Evolutionary conservation across 2,797 vertebrate genomes (phyloP), one percentile per base, ranked within the genome.

Genomic region (Pangasius djambal): DNA sequence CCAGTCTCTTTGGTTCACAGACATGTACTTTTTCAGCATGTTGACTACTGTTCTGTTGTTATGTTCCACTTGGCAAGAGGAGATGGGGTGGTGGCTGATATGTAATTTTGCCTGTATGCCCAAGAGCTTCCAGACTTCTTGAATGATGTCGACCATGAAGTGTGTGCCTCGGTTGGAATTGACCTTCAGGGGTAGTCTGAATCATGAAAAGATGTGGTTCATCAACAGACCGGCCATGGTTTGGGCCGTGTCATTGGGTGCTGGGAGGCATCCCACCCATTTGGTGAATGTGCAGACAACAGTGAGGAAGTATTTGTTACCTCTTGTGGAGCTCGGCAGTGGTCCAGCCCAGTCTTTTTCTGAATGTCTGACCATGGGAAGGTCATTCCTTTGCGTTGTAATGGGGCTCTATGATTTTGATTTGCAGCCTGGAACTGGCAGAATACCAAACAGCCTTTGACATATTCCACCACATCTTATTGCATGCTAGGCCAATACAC

Each of bases 301-400:
- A 0, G 86, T 86, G 8, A 90, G 82, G 55, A 88, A 74, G 16
- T 92, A 90, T 20, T 88, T 89, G 34, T 91, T 91, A 13, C 86
- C 90, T 15, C 61, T 22, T 0, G 74, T 50, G 25, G 83, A 87
- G 37, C 28, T 81, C 0, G 55, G 52, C 3, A 90, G 22, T 1
- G 86, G 82, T 40, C 40, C 40, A 40, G 40, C 40, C 40, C 40
- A 40, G 40, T 91, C 87, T 0, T 85, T 0, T 85, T 88, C 1
- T 34, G 89, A 0, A 84, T 22, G 10, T 88, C 37, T 3, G 87
- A 89, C 89, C 84, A 90, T 0, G 55, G 86, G 25, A 86, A 87
- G 0, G 25, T 37, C 6, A 52, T 48, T 59, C 75, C 65, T 25
- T 48, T 57, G 4, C 2, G 0, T 9, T 89, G 86, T 13, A 91